Base-by-base conservation (phyloP, 2,888 invertebrate species). In the Tuberolachnus salignus region DNA sequence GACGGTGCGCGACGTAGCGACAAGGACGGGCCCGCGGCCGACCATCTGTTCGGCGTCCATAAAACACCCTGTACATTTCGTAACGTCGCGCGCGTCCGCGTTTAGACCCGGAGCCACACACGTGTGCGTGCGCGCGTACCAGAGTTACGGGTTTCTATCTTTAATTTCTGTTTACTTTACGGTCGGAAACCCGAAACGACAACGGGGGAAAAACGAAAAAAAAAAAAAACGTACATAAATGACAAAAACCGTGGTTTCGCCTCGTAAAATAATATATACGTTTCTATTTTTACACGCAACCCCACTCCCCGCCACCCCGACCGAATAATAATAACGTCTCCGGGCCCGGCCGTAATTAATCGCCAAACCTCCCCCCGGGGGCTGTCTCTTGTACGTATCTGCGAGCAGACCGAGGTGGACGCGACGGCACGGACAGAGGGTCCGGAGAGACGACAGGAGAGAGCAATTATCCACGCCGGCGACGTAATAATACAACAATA, bases 131-230 rank as follows among this genome's bases (percentile, higher is more conserved):
- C 67, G 19, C 21, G 10, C 34, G 34, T 34, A 34, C 34, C 3
- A 34, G 69, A 34, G 53, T 46, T 34, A 6, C 21, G 34, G 42
- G 34, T 34, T 64, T 64, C 63, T 74, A 44, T 66, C 53, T 75
- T 75, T 66, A 66, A 75, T 67, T 78, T 51, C 23, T 59, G 75
- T 78, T 78, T 59, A 51, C 59, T 67, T 59, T 46, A 59, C 74
- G 74, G 61, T 34, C 34, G 19, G 10, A 34, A 49, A 63, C 73
- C 73, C 34, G 34, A 21, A 63, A 73, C 73, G 73, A 63, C 63
- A 73, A 63, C 63, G 51, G 34, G 34, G 61, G 61, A 51, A n/a
- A n/a, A n/a, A n/a, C n/a, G n/a, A n/a, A n/a, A n/a, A n/a, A n/a
- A n/a, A n/a, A n/a, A n/a, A n/a, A n/a, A n/a, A n/a, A n/a, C n/a